These are phyloP conservation scores for Therioaphis trifolii DNA, from an alignment of 2,888 invertebrate genomes.

Conservation along the genomic window DNA sequence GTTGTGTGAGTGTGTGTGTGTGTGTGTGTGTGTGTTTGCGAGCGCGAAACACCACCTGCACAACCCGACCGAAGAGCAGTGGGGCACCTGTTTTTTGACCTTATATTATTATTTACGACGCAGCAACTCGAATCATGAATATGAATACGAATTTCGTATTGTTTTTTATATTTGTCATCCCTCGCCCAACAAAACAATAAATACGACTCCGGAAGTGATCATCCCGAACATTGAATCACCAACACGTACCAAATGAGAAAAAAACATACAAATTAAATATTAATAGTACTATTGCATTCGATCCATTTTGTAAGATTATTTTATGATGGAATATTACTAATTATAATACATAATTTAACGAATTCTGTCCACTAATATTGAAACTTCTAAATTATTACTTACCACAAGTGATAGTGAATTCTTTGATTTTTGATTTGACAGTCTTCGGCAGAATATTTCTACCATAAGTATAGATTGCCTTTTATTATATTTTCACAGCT, in stretches of 20 bases:
- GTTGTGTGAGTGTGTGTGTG: too few relatives aligned
- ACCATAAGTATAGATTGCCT: too few relatives aligned
- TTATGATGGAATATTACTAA: too few relatives aligned
- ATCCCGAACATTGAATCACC: not conserved
- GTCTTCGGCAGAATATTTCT: too few relatives aligned
- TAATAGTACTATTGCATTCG: not conserved
- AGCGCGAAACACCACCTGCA: slow-evolving; percentile 49
- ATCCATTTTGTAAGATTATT: not conserved
- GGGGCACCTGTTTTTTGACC: slow-evolving; percentile 48
- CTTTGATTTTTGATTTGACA: too few relatives aligned
- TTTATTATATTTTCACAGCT: too few relatives aligned
- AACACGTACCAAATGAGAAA: slow-evolving; percentile 5
- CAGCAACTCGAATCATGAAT: slow-evolving; percentile 32
- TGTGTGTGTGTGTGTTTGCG: not conserved
- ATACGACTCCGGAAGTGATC: not conserved
- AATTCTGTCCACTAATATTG: too few relatives aligned
- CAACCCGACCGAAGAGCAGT: not conserved
- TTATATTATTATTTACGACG: not conserved
- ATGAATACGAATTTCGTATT: slow-evolving; percentile 27
- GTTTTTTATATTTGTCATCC: not conserved
- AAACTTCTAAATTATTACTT: too few relatives aligned
- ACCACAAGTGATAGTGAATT: too few relatives aligned
- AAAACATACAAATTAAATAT: not conserved
- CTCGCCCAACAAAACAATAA: not conserved
- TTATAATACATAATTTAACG: too few relatives aligned